Evolutionary conservation across 53 echinoderm and acorn worm species (phyloP), one percentile per base, ranked within the genome.

Genomic region (Luidia sarsii): DNA sequence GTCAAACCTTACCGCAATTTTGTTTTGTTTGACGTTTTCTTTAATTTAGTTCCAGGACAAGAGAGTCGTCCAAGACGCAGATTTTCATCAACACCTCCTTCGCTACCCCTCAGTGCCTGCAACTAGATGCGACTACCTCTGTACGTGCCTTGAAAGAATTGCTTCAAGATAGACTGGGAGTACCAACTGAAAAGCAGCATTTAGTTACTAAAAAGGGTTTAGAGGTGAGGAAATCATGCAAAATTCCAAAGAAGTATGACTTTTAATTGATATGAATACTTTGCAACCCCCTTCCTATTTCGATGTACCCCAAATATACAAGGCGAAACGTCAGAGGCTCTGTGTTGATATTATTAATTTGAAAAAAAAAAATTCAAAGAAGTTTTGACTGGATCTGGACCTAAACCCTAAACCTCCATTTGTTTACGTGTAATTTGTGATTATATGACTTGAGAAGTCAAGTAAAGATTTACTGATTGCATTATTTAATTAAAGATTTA

Each of bases 211-310:
- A 14, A 21, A 70, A 70, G 2, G 22, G 36, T 18, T 46, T 70
- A 13, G 70, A 70, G 70, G 70, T 67, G 24, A 54, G n/a, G 4
- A 21, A n/a, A n/a, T n/a, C n/a, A n/a, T n/a, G n/a, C n/a, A n/a
- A n/a, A n/a, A n/a, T n/a, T n/a, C n/a, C n/a, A n/a, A n/a, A n/a
- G n/a, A n/a, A n/a, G n/a, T 46, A 9, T 8, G 46, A 46, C 46
- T 46, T 8, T 46, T 46, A 14, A 46, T 15, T 46, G 8, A 46
- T 46, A 46, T 10, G 15, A 46, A 8, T 15, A 9, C 15, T 46
- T 10, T 15, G 8, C 46, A 46, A 14, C 8, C 8, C 8, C 8
- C 15, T 46, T 46, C 46, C 8, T 46, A 46, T 46, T n/a, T n/a
- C n/a, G n/a, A n/a, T n/a, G n/a, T 15, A 46, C 46, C 15, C 15